These are phyloP conservation scores for Pimephales promelas DNA, from an alignment of 2,113 vertebrate genomes.

Conservation along the genomic window DNA sequence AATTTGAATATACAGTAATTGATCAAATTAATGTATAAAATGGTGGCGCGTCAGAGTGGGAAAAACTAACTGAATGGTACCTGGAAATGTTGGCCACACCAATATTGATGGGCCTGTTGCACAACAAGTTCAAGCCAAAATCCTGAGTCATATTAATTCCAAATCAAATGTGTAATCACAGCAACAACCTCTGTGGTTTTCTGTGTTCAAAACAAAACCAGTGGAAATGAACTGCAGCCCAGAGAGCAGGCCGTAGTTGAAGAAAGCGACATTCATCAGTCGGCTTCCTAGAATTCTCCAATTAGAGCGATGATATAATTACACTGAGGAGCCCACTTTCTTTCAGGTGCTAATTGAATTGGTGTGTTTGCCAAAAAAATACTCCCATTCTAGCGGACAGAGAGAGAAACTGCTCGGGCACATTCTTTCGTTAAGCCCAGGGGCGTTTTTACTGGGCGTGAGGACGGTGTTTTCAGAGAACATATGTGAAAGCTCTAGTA, in stretches of 20 bases:
- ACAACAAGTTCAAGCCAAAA: constrained; percentile 30
- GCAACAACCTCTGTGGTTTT: neutral
- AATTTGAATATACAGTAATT: neutral
- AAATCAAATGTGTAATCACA: constrained; percentile 36
- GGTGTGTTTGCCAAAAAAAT: constrained; percentile 39
- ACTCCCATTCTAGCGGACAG: constrained; percentile 13
- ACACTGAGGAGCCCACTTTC: constrained; percentile 51
- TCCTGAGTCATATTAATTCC: constrained; percentile 33
- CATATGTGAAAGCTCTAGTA: constrained; percentile 59
- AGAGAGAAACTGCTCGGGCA: constrained; percentile 33
- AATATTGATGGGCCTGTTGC: constrained; percentile 36
- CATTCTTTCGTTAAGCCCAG: constrained; percentile 53
- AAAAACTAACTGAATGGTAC: neutral
- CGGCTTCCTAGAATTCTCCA: constrained; percentile 49
- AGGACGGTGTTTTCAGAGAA: constrained; percentile 59
- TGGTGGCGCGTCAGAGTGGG: constrained; percentile 3
- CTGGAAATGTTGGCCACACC: constrained; percentile 20
- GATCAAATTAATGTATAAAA: neutral
- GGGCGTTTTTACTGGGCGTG: constrained; percentile 44
- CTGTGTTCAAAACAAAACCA: constrained; percentile 41
- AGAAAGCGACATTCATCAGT: constrained; percentile 37
- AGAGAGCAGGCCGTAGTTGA: constrained; percentile 24
- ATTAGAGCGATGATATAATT: constrained; percentile 59
- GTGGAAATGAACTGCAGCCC: constrained; percentile 37
- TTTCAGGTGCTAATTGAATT: constrained; percentile 65